Evolutionary conservation across 2,888 invertebrate species (phyloP).

Genomic region (Idaea aversata): DNA sequence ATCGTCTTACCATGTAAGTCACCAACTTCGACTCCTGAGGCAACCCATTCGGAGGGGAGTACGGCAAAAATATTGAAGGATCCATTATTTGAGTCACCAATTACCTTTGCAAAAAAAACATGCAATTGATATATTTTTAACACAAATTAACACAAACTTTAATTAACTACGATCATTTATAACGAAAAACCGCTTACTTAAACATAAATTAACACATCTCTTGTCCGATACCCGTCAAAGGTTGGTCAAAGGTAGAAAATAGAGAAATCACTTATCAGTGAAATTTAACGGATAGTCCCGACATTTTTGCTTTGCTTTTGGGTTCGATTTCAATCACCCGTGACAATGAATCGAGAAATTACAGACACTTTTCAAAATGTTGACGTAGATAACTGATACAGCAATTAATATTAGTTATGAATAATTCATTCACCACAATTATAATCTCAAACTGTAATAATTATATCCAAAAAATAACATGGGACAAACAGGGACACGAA

Average conservation of each 20-base stretch:
- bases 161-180: neutral
- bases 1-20: slow-evolving; percentile 86
- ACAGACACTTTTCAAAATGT: neutral
- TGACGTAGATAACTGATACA: neutral
- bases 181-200: slow-evolving; percentile 13
- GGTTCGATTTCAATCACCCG: neutral
- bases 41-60: slow-evolving; percentile 85
- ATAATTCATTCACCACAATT: neutral
- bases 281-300: slow-evolving; percentile 7
- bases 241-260: neutral
- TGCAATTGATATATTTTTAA: neutral
- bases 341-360: neutral
- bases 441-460: neutral
- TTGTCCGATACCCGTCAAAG: slow-evolving; percentile 15
- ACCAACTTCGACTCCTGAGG: slow-evolving; percentile 92
- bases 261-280: slow-evolving; percentile 2
- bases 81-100: slow-evolving; percentile 81
- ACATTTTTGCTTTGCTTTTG: slow-evolving; percentile 8
- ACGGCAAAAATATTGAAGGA: slow-evolving; percentile 84
- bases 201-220: slow-evolving; percentile 9
- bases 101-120: slow-evolving; percentile 1
- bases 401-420: neutral
- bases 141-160: neutral
- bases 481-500: slow-evolving; percentile 43
- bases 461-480: neutral